Percentiles rank a stretch among this genome's conserved stretches.
These are phyloP conservation scores for Eriosoma lanigerum DNA, from an alignment of 1,140 invertebrate genomes.

Conservation along the genomic window DNA sequence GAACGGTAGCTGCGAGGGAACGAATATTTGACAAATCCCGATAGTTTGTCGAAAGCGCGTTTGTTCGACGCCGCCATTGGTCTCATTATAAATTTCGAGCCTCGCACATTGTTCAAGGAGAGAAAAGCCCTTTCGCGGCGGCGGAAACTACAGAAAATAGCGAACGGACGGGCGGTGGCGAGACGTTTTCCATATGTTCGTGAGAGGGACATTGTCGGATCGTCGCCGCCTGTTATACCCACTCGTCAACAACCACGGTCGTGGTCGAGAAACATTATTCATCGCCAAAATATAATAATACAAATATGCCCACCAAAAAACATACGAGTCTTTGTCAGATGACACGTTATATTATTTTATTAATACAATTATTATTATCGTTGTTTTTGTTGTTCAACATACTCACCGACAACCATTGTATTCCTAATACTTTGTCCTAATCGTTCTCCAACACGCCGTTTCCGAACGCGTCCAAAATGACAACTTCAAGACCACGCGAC, in stretches of 20 bases:
- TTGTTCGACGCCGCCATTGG: not conserved
- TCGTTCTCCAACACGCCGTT: not conserved
- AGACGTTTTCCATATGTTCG: not conserved
- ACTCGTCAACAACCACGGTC: not conserved
- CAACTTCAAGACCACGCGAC: not conserved
- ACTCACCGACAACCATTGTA: not conserved
- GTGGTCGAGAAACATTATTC: not conserved
- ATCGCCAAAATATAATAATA: not conserved
- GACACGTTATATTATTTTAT: too few species aligned
- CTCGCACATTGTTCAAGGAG: not conserved
- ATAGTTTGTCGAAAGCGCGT: not conserved
- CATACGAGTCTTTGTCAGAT: not conserved
- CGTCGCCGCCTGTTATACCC: not conserved
- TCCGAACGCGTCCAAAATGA: not conserved
- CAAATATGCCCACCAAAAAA: not conserved
- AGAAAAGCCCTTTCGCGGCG: not conserved
- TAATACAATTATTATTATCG: not conserved
- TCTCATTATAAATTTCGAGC: conserved; percentile 24
- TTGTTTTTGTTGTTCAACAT: not conserved
- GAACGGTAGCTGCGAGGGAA: not conserved
- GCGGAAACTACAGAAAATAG: not conserved
- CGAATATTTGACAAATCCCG: not conserved
- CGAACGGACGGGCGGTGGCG: not conserved
- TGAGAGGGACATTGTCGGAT: too few species aligned
- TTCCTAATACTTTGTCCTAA: not conserved